Base-by-base conservation (phyloP, 2,888 invertebrate genomes). In the Ophioninae sp. region DNA sequence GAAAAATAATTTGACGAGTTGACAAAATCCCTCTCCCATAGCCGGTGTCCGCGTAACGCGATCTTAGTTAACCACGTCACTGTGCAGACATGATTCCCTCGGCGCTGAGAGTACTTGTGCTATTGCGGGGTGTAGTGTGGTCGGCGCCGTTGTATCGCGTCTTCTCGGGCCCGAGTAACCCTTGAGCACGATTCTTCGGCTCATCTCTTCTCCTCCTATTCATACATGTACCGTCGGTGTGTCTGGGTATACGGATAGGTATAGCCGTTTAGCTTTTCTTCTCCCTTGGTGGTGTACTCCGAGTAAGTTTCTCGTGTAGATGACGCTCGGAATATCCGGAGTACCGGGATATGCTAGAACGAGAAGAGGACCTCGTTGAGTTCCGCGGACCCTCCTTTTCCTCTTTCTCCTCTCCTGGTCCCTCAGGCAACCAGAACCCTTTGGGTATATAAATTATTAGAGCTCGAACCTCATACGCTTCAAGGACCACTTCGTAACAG, bases 391-490 rank as follows among this genome's bases (percentile, higher is more conserved):
- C 23, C 23, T 41, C 17, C 39, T 41, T 61, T 44, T 63, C 17
- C 68, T 51, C 51, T 44, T 63, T 7, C 68, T 51, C 51, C 68
- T 51, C 51, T 39, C 68, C 23, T 30, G 30, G 2, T 58, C 75
- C 56, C 39, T 58, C 58, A 9, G 10, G 23, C n/a, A 56, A 13
- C 39, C 39, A n/a, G 17, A 37, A 23, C 89, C 88, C 88, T 90
- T 89, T 89, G 88, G 90, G 88, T 90, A 89, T 90, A 91, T 91
- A 90, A 91, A 91, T 91, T 91, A 91, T 91, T 90, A 91, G 91
- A 90, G 90, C 89, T 83, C 69, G 76, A 67, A 79, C 56, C 58
- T 74, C 69, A 59, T 67, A 44, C 86, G 88, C 87, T 88, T 91
- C 88, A 88, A 91, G 90, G 86, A 88, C 90, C 90, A 90, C 91